Evolutionary conservation across 1,140 invertebrate species (phyloP).

Genomic region (Coelopa frigida): DNA sequence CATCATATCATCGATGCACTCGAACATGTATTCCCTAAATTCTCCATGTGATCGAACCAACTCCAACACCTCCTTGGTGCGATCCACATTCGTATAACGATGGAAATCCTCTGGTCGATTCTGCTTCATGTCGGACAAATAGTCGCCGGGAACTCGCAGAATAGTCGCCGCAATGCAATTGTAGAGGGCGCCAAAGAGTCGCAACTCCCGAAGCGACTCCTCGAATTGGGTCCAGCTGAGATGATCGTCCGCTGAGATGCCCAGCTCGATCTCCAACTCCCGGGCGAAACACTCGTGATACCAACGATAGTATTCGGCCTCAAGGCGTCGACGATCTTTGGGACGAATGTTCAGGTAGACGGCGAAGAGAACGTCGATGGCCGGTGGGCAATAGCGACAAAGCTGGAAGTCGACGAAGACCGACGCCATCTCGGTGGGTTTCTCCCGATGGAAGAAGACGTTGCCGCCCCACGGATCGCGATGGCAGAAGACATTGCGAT

Average conservation of each 20-base stretch:
- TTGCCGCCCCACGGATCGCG: constrained; percentile 59
- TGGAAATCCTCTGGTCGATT: constrained; percentile 24
- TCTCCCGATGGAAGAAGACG: constrained; percentile 51
- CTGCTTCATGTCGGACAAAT: constrained; percentile 27
- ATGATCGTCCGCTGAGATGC: constrained; percentile 16
- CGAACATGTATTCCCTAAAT: constrained; percentile 27
- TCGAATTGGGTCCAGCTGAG: constrained; percentile 21
- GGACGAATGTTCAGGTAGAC: constrained; percentile 30
- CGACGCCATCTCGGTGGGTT: constrained; percentile 41
- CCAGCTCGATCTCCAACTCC: constrained; percentile 19
- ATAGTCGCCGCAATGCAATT: constrained; percentile 35
- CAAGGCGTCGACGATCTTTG: constrained; percentile 16
- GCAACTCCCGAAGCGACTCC: constrained; percentile 26
- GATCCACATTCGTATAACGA: constrained; percentile 33
- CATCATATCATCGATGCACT: constrained; percentile 32
- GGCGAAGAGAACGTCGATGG: constrained; percentile 48
- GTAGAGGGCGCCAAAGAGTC: constrained; percentile 28
- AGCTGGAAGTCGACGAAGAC: constrained; percentile 56
- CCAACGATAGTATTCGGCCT: constrained; percentile 2
- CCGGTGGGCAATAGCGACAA: constrained; percentile 50
- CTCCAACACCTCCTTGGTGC: constrained; percentile 18
- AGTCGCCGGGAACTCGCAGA: constrained; percentile 28
- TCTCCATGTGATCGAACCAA: constrained; percentile 22
- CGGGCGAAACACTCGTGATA: constrained; percentile 21
- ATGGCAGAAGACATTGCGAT: constrained; percentile 53